A percentile compares a stretch with the other conserved stretches of the same genome.
Evolutionary conservation across 2,797 vertebrate genomes (phyloP).

Genomic region (Eupleurogrammus muticus): DNA sequence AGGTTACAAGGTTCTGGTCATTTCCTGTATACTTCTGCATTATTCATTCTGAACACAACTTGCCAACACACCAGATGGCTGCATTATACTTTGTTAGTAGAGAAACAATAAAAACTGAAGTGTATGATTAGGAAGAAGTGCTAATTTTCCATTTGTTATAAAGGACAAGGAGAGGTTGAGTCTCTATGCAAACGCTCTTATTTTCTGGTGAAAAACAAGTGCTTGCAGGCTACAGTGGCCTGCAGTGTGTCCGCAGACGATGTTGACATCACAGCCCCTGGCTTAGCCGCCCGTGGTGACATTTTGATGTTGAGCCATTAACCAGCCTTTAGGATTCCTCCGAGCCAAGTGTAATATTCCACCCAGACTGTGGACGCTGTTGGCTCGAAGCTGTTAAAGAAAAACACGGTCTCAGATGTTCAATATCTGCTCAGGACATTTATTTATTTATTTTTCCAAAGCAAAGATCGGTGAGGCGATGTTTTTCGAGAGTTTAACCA

Average conservation of each 20-base stretch:
- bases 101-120: conserved; percentile 21
- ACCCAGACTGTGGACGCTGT: too few species aligned
- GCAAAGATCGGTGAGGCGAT: neutral
- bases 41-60: conserved; percentile 3
- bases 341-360: neutral
- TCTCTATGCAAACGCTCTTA: neutral
- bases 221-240: neutral
- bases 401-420: too few species aligned
- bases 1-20: conserved; percentile 16
- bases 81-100: neutral
- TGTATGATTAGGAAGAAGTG: conserved; percentile 22
- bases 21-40: conserved; percentile 17
- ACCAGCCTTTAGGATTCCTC: neutral
- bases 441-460: too few species aligned
- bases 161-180: neutral
- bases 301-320: conserved; percentile 12
- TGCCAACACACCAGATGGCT: conserved; percentile 30
- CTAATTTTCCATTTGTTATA: neutral
- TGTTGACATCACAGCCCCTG: neutral
- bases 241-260: neutral
- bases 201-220: neutral
- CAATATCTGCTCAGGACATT: neutral
- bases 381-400: too few species aligned
- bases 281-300: neutral
- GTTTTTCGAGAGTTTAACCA: neutral